Conservation (phyloP, 2,113 vertebrate genomes). For the Larimichthys polyactis region DNA sequence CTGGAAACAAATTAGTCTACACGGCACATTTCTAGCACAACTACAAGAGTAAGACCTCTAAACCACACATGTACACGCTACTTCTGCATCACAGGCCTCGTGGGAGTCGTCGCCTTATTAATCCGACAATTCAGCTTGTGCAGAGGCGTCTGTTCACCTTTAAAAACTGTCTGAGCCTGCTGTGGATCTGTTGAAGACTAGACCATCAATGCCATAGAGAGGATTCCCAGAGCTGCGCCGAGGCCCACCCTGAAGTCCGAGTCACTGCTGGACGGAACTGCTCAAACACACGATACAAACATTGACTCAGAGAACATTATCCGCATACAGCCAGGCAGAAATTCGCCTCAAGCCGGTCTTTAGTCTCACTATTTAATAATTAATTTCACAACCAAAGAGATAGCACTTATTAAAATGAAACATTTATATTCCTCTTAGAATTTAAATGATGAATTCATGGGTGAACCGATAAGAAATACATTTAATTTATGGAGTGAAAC, state of each 20-base stretch:
- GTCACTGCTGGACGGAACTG: conserved; percentile 1
- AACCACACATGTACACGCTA: conserved; percentile 10
- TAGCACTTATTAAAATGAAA: neutral
- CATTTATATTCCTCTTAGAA: neutral
- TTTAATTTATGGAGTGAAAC: neutral
- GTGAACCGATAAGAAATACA: neutral
- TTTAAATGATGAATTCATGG: neutral
- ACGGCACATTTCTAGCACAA: neutral
- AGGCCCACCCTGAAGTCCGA: conserved; percentile 60
- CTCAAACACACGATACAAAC: conserved; percentile 9
- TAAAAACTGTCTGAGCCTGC: conserved; percentile 31
- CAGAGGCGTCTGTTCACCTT: neutral
- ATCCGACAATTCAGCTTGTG: neutral
- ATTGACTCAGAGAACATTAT: neutral
- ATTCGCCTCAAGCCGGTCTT: neutral
- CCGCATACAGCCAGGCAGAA: neutral
- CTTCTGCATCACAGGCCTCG: neutral
- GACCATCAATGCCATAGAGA: conserved; percentile 65
- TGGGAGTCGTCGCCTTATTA: neutral
- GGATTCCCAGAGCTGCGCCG: conserved; percentile 72
- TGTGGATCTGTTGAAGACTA: conserved; percentile 77
- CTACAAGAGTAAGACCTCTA: conserved; percentile 1
- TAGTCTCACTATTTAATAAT: neutral
- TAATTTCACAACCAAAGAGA: neutral
- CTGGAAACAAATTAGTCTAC: neutral